Base-by-base conservation (phyloP, 2,113 vertebrate species). In the Colinus virginianus region DNA sequence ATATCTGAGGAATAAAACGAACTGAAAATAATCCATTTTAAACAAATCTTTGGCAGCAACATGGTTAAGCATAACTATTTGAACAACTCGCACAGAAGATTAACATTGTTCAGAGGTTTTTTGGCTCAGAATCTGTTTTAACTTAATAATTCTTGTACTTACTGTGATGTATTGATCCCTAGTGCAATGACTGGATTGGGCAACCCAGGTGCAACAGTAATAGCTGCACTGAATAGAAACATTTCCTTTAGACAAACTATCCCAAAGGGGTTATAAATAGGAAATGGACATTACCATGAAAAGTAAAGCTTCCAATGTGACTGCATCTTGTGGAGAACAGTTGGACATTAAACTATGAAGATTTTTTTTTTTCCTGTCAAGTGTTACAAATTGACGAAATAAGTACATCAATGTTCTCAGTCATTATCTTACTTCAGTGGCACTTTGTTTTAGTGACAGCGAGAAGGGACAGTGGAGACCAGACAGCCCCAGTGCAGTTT, bases 211-310 rank as follows among this genome's bases (percentile, higher is more conserved):
- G 99, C 98, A 98, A 98, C 98, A 96, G 98, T 98, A 98, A 99
- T 98, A 98, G 98, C 98, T 98, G 98, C 98, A 97, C 98, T 97
- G 98, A 98, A 98, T 98, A 98, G 99, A 99, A 99, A 99, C 99
- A 98, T 99, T 99, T 99, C 98, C 99, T 98, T 98, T 98, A 98
- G 99, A 99, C 98, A 98, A 98, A 99, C 98, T 98, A 98, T 98
- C 98, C 98, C 98, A 97, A 95, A 95, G 98, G 99, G 98, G 98
- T 98, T 98, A 98, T 99, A 99, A 99, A 99, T 99, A 99, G 99
- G 98, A 98, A 98, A 96, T 81, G 98, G 98, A 98, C 97, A 97
- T 98, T 97, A 98, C 98, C 98, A 98, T 98, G 98, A 98, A 98
- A 98, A 98, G 98, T 96, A 96, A 96, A 97, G 98, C 98, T 98